These are phyloP conservation scores for Rhabdomys pumilio DNA, from an alignment of 2,797 vertebrate species.

Conservation along the genomic window DNA sequence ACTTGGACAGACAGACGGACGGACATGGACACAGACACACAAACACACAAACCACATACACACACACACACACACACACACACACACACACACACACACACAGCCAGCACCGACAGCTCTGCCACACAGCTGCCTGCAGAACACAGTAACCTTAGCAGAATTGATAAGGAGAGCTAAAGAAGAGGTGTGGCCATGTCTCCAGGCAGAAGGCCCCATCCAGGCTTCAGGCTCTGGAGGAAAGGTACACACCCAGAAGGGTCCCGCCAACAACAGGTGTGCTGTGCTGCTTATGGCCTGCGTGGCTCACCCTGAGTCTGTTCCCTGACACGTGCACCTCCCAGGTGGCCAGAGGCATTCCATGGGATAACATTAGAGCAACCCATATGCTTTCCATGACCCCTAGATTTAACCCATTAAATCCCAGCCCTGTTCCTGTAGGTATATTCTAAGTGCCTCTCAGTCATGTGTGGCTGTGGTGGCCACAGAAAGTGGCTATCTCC, in stretches of 20 bases:
- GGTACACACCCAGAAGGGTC: not conserved
- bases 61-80: too few species aligned
- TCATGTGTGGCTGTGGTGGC: accelerated
- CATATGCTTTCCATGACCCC: not conserved
- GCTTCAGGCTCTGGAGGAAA: not conserved
- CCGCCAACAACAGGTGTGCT: accelerated
- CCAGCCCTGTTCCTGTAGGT: not conserved
- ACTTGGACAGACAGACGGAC: not conserved
- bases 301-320: not conserved
- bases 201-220: not conserved
- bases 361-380: not conserved
- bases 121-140: not conserved
- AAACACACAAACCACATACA: not conserved
- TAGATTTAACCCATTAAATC: not conserved
- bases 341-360: not conserved
- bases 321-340: not conserved
- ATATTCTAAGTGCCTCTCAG: not conserved
- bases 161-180: not conserved
- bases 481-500: not conserved
- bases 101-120: not conserved
- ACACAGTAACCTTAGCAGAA: not conserved
- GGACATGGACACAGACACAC: not conserved
- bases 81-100: not conserved
- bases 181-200: not conserved
- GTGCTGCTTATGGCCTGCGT: accelerated